These are phyloP conservation scores for Cryptoblepharus egeriae DNA, from an alignment of 2,797 vertebrate species.

Conservation along the genomic window DNA sequence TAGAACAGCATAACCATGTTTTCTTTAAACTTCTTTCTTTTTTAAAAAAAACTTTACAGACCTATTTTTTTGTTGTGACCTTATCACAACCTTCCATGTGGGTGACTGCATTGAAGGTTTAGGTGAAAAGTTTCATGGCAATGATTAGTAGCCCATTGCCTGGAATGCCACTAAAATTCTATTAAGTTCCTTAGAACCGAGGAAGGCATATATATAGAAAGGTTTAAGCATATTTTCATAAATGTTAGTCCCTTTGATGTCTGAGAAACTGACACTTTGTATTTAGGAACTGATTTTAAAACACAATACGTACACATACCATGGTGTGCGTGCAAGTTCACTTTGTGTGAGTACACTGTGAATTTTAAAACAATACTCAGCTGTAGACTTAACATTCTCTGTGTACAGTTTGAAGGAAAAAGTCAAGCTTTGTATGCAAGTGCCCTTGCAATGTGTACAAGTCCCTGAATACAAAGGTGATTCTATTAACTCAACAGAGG, in stretches of 20 bases:
- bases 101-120: not conserved
- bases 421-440: not conserved
- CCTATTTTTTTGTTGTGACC: not conserved
- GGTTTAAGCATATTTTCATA: not conserved
- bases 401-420: not conserved
- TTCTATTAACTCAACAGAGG: too few species aligned
- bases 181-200: not conserved
- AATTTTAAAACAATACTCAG: not conserved
- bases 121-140: not conserved
- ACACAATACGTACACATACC: not conserved
- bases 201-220: not conserved
- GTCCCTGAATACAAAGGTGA: not conserved
- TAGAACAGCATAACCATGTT: not conserved
- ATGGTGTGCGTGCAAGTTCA: not conserved
- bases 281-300: not conserved
- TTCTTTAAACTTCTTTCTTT: not conserved
- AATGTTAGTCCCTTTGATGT: not conserved
- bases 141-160: not conserved
- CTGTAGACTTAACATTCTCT: not conserved
- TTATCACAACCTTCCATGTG: not conserved
- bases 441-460: not conserved
- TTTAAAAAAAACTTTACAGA: not conserved
- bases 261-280: not conserved
- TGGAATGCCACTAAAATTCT: not conserved
- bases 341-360: too few species aligned